Evolutionary conservation across 92 coral and sea anemone species (phyloP).

Genomic region (Palythoa grandiflora): DNA sequence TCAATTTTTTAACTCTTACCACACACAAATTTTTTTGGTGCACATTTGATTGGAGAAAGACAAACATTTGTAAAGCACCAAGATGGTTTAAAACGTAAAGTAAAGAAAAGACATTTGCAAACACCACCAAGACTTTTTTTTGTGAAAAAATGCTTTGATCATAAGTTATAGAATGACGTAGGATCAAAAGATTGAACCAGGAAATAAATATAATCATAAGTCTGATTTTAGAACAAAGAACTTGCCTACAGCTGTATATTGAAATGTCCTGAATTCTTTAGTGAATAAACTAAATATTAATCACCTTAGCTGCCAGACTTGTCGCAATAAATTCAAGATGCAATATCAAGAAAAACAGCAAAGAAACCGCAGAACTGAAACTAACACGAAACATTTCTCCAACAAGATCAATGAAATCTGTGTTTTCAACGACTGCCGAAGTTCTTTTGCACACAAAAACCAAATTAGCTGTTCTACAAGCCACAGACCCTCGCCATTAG

Average conservation of each 20-base stretch:
- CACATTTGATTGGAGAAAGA: not conserved
- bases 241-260: slow-evolving; percentile 54
- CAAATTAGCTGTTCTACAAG: not conserved
- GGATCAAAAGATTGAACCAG: not conserved
- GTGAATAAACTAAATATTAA: not conserved
- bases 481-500: not conserved
- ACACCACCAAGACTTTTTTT: too few relatives aligned
- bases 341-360: too few relatives aligned
- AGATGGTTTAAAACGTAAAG: too few relatives aligned
- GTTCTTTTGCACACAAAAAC: not conserved
- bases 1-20: not conserved
- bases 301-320: too few relatives aligned
- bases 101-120: too few relatives aligned
- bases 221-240: slow-evolving; percentile 56
- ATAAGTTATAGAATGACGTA: too few relatives aligned
- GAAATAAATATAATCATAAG: slow-evolving; percentile 52
- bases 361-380: too few relatives aligned
- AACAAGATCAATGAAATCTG: too few relatives aligned
- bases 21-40: not conserved
- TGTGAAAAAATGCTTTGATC: too few relatives aligned
- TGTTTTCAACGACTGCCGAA: not conserved
- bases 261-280: slow-evolving; percentile 20
- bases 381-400: too few relatives aligned
- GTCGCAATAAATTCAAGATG: too few relatives aligned
- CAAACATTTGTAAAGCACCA: too few relatives aligned